Percentiles rank a stretch among this genome's conserved stretches.
These are phyloP conservation scores for Calephelis perditalis DNA, from an alignment of 2,888 invertebrate genomes.

Conservation along the genomic window DNA sequence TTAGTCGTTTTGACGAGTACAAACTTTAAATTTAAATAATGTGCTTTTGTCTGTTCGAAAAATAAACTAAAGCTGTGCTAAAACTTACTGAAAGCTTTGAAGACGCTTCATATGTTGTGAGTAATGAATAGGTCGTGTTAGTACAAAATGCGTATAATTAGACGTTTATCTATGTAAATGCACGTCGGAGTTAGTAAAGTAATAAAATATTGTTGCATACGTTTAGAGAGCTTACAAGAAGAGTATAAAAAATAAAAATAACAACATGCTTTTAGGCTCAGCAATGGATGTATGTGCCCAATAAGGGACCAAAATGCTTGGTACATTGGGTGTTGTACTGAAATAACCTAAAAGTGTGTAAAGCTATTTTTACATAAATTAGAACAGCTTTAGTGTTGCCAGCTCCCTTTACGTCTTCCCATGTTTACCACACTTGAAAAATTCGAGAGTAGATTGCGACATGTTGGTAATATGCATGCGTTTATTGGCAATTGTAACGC, in stretches of 20 bases:
- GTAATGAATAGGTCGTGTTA: not conserved
- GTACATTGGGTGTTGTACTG: too few species aligned
- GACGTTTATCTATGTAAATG: not conserved
- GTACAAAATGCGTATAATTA: not conserved
- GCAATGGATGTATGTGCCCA: too few species aligned
- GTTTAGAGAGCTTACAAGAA: too few species aligned
- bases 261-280: too few species aligned
- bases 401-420: slow-evolving; percentile 3
- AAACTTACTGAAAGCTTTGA: not conserved
- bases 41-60: not conserved
- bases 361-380: not conserved
- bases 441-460: slow-evolving; percentile 23
- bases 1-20: slow-evolving; percentile 3
- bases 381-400: not conserved
- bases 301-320: too few species aligned
- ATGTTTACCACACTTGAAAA: slow-evolving; percentile 1
- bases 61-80: not conserved
- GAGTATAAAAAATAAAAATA: too few species aligned
- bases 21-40: slow-evolving; percentile 2
- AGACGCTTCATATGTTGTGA: not conserved
- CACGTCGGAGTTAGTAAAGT: not conserved
- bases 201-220: not conserved
- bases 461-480: slow-evolving; percentile 36
- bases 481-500: slow-evolving; percentile 43
- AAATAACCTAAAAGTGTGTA: too few species aligned